Conservation (phyloP, 2,797 vertebrate genomes). For the Columba guinea region DNA sequence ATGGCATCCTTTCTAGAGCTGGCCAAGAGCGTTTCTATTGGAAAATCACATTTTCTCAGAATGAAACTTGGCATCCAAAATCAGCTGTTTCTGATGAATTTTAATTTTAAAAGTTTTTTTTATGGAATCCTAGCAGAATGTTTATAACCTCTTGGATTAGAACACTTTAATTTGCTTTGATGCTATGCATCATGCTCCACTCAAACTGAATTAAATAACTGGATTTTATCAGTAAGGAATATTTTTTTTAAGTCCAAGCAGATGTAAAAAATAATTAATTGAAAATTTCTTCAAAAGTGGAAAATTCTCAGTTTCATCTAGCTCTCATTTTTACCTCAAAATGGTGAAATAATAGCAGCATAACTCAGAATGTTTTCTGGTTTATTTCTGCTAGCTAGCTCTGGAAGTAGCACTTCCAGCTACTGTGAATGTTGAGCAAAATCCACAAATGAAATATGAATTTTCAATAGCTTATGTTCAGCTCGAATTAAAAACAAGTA, state of each 20-base stretch:
- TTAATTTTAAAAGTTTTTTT: neutral
- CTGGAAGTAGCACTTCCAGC: neutral
- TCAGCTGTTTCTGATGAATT: neutral
- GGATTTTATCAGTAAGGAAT: neutral
- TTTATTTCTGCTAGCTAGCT: neutral
- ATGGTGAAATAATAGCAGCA: neutral
- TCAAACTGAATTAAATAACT: neutral
- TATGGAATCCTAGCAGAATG: neutral
- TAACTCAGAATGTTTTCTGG: neutral
- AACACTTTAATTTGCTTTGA: neutral
- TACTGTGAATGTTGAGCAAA: slow-evolving; percentile 53
- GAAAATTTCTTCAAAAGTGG: neutral
- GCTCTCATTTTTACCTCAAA: slow-evolving; percentile 8
- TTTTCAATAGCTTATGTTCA: slow-evolving; percentile 63
- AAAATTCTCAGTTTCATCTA: slow-evolving; percentile 11
- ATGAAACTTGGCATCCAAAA: neutral
- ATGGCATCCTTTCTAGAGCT: neutral
- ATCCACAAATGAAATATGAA: slow-evolving; percentile 56
- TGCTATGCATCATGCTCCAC: neutral
- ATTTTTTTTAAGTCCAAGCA: neutral
- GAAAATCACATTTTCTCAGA: neutral
- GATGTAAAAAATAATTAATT: neutral
- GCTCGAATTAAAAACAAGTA: slow-evolving; percentile 60
- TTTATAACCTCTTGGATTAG: neutral
- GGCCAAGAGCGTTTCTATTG: neutral